Percentiles rank a stretch among this genome's conserved stretches.
These are phyloP conservation scores for Melipona beecheii DNA, from an alignment of 2,888 invertebrate species.

Conservation along the genomic window DNA sequence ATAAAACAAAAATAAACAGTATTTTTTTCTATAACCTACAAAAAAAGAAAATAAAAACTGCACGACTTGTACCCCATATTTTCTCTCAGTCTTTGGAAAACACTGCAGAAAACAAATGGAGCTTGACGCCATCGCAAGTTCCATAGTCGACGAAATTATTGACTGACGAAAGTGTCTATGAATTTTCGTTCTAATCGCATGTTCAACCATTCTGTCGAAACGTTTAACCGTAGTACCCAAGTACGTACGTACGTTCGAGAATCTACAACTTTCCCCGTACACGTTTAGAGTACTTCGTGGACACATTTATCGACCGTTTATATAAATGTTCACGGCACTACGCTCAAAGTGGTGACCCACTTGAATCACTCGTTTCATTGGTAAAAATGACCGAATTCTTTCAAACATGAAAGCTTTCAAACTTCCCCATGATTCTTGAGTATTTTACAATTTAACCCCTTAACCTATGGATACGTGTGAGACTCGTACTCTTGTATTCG, in stretches of 20 bases:
- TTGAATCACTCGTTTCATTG: neutral
- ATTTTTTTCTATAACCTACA: too few species aligned
- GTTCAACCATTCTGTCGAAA: neutral
- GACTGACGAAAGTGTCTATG: too few species aligned
- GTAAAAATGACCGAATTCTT: neutral
- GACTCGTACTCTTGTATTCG: too few species aligned
- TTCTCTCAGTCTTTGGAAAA: neutral
- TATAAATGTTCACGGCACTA: constrained; percentile 6
- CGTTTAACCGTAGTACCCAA: neutral
- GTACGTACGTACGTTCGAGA: neutral
- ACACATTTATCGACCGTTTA: constrained; percentile 23
- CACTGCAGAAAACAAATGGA: neutral
- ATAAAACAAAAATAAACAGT: too few species aligned
- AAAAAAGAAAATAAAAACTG: too few species aligned
- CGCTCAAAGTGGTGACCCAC: neutral
- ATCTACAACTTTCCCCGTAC: neutral
- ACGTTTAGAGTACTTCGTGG: constrained; percentile 3
- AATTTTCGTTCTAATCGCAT: neutral
- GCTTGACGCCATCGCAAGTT: neutral
- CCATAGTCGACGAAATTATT: neutral
- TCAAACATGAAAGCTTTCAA: neutral
- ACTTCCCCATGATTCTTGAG: neutral
- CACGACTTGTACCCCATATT: too few species aligned
- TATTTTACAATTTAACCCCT: neutral
- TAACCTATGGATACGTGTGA: too few species aligned